These are phyloP conservation scores for Calephelis perditalis DNA, from an alignment of 2,888 invertebrate genomes.

Conservation along the genomic window DNA sequence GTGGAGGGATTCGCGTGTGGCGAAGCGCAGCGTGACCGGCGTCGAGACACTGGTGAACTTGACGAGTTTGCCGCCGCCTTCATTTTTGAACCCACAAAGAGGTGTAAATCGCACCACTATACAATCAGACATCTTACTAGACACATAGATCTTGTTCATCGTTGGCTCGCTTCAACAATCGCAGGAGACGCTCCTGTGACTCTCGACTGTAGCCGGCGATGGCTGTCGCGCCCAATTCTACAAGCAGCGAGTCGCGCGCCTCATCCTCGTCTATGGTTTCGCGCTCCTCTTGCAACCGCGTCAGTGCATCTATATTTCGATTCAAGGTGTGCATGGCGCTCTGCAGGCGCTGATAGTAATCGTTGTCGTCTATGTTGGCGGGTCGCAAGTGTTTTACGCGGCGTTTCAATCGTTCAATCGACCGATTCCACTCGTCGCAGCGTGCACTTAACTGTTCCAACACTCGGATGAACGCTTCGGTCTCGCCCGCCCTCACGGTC, in stretches of 20 bases:
- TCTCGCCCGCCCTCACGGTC: slow-evolving; percentile 12
- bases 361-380: slow-evolving; percentile 12
- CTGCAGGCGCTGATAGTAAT: slow-evolving; percentile 1
- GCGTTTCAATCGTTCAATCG: slow-evolving; percentile 12
- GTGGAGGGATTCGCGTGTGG: slow-evolving; percentile 7
- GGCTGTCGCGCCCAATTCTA: slow-evolving; percentile 1
- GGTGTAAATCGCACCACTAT: no score
- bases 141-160: neutral
- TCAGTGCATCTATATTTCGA: slow-evolving; percentile 6
- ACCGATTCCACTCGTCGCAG: slow-evolving; percentile 9
- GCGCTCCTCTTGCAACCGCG: slow-evolving; percentile 13
- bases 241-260: slow-evolving; percentile 1
- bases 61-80: slow-evolving; percentile 13
- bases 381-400: slow-evolving; percentile 11
- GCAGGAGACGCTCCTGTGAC: slow-evolving; percentile 8
- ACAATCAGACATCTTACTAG: no score
- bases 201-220: slow-evolving; percentile 4
- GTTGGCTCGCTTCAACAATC: slow-evolving; percentile 11
- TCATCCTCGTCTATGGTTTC: slow-evolving; percentile 9
- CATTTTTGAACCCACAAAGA: slow-evolving; percentile 6
- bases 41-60: slow-evolving; percentile 11
- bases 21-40: slow-evolving; percentile 9
- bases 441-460: slow-evolving; percentile 10
- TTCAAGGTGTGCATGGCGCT: slow-evolving; percentile 8
- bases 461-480: slow-evolving; percentile 12